phyloP scores from a whole-genome alignment of 2,113 vertebrate genomes.

The Cyanistes caeruleus region DNA sequence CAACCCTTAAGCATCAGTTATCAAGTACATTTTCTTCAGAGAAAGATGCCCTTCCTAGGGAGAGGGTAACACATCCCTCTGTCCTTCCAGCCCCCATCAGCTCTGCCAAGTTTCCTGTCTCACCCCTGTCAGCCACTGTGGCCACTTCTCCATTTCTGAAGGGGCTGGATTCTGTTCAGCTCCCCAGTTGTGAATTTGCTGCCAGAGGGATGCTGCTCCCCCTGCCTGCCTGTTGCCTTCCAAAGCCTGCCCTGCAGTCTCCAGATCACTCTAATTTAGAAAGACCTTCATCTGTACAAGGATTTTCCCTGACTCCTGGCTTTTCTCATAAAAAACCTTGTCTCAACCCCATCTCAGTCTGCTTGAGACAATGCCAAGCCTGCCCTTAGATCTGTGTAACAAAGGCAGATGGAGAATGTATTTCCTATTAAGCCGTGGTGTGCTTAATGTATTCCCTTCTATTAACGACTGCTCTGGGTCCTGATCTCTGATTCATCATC shows the following conservation, averaged over 20 bases:
- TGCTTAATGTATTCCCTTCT: constrained; percentile 27
- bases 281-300: background rate
- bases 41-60: background rate
- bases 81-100: background rate
- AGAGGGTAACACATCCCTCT: background rate
- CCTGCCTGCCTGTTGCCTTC: fast-evolving
- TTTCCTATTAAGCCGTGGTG: background rate
- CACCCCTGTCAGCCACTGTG: background rate
- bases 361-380: background rate
- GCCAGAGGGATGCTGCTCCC: background rate
- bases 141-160: background rate
- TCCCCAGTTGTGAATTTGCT: background rate
- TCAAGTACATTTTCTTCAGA: background rate
- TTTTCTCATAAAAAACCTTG: background rate
- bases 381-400: constrained; percentile 21
- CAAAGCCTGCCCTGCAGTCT: background rate
- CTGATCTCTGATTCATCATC: constrained; percentile 4
- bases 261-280: background rate
- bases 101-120: background rate
- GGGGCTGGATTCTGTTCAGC: background rate
- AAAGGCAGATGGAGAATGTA: background rate
- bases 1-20: background rate
- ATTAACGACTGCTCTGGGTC: constrained; percentile 1
- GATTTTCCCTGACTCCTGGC: background rate
- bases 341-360: background rate